These are phyloP conservation scores for Lordiphosa stackelbergi DNA, from an alignment of 1,140 invertebrate species.

Conservation along the genomic window DNA sequence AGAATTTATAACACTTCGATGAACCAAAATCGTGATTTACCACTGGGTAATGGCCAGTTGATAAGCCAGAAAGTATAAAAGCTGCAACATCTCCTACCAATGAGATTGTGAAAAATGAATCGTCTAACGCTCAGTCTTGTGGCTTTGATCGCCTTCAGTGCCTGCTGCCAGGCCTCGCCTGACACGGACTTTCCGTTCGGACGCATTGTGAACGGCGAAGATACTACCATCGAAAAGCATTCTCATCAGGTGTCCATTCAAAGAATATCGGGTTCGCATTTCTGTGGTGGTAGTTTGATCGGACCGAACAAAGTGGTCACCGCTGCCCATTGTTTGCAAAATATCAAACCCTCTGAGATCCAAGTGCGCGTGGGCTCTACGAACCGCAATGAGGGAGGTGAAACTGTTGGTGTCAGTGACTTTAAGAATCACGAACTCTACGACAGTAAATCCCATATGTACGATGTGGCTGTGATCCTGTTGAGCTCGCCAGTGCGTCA, in stretches of 20 bases:
- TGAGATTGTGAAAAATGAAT: conserved; percentile 50
- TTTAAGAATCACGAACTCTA: conserved; percentile 61
- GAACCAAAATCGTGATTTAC: conserved; percentile 37
- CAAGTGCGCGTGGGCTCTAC: conserved; percentile 60
- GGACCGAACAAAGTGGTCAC: conserved; percentile 77
- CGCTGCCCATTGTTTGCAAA: conserved; percentile 81
- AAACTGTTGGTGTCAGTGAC: conserved; percentile 33
- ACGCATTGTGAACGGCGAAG: conserved; percentile 53
- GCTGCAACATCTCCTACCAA: background rate
- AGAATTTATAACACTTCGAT: conserved; percentile 1
- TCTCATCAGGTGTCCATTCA: conserved; percentile 66
- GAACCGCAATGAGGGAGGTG: conserved; percentile 40
- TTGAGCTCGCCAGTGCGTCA: conserved; percentile 57
- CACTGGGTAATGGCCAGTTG: background rate
- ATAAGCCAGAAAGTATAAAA: conserved; percentile 30
- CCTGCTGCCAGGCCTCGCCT: conserved; percentile 24
- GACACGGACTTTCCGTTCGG: conserved; percentile 53
- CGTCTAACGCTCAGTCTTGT: conserved; percentile 34
- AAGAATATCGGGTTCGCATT: conserved; percentile 55
- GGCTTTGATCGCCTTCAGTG: conserved; percentile 36
- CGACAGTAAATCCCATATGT: conserved; percentile 50
- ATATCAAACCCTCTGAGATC: conserved; percentile 23
- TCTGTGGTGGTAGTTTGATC: conserved; percentile 81
- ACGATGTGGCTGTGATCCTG: conserved; percentile 79
- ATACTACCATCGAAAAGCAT: conserved; percentile 37